Conservation (phyloP, 2,113 vertebrate species). For the Cathartes aura region DNA sequence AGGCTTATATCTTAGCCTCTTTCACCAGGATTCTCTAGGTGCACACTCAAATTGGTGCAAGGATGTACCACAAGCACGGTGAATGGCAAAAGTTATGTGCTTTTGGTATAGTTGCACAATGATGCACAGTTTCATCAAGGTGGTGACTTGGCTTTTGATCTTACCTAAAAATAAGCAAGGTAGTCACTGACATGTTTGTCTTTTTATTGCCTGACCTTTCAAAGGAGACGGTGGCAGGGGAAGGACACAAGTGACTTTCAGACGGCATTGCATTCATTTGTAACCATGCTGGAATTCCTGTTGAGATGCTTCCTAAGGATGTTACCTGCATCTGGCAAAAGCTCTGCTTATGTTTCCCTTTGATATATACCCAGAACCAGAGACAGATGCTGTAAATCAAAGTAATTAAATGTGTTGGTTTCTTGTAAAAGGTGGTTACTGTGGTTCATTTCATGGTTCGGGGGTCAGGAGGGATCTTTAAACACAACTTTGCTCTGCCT, state of each 20-base stretch:
- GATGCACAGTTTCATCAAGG: background rate
- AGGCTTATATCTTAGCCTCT: background rate
- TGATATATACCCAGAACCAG: background rate
- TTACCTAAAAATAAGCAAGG: background rate
- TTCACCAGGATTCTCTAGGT: background rate
- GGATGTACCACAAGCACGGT: fast-evolving
- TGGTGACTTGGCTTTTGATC: background rate
- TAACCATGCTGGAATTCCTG: background rate
- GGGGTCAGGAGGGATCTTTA: background rate
- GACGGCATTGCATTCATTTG: background rate
- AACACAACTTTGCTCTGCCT: background rate
- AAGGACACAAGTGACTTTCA: background rate
- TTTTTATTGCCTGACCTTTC: background rate
- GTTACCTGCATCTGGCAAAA: background rate
- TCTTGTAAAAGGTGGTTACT: background rate
- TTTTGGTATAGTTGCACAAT: background rate
- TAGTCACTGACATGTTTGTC: background rate
- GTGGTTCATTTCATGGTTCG: background rate
- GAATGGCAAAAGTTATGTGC: background rate
- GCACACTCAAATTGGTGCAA: background rate
- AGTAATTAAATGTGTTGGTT: background rate
- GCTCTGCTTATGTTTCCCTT: background rate
- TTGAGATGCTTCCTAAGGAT: background rate
- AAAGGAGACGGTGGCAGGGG: background rate
- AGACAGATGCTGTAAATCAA: background rate